Base-by-base conservation (phyloP, 1,140 invertebrate species). In the Tetragnatha versicolor region DNA sequence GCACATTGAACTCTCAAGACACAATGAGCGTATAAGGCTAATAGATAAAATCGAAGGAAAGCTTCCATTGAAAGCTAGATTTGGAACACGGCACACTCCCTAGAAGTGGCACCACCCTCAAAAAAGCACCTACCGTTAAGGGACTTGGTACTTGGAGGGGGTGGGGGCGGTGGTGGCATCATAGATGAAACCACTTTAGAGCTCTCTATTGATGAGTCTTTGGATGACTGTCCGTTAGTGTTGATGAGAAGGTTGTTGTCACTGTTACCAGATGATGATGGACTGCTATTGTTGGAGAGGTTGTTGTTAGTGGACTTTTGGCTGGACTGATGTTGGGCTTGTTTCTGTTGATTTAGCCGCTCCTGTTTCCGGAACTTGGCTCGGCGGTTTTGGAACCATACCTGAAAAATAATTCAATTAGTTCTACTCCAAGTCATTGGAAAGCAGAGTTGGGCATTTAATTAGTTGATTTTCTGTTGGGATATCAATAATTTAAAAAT, bases 361-460 rank as follows among this genome's bases (percentile, higher is more conserved):
- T 76, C 72, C 53, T 76, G 72, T 29, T 76, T 76, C 25, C 72
- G 27, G 31, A 76, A 76, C 37, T 76, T 76, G 39, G 72, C 72
- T 65, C 72, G 42, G 25, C 72, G 42, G 42, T 76, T 76, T 53
- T 76, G 72, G 29, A 76, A 76, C 72, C 72, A 76, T 51, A 76
- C 72, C 72, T 76, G 17, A 25, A 22, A 33, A 17, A 45, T 27
- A 47, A 63, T n/a, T n/a, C n/a, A n/a, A n/a, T n/a, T n/a, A n/a
- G n/a, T n/a, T n/a, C n/a, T n/a, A n/a, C n/a, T n/a, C n/a, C n/a
- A n/a, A n/a, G n/a, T n/a, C n/a, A n/a, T n/a, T n/a, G n/a, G n/a
- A n/a, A n/a, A n/a, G n/a, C n/a, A n/a, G n/a, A n/a, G n/a, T n/a
- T n/a, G n/a, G n/a, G n/a, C n/a, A n/a, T n/a, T n/a, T n/a, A n/a